Conservation (phyloP, 1,140 invertebrate species). For the Achatina immaculata region DNA sequence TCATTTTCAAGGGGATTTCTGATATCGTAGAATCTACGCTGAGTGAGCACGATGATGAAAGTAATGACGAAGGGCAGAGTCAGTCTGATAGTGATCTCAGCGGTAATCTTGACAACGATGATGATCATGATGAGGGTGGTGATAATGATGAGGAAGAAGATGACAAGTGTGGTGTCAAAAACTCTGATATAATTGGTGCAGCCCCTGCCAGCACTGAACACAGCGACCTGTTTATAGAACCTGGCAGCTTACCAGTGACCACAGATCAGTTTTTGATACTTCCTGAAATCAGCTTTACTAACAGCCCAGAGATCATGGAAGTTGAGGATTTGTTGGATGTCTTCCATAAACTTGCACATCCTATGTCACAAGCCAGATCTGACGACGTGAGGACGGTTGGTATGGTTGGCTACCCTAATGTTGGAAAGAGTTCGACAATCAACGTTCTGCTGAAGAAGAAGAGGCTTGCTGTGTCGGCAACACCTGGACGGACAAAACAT, state of each 20-base stretch:
- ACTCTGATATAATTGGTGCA: not conserved
- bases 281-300: not conserved
- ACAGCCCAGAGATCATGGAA: constrained; percentile 41
- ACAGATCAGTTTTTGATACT: not conserved
- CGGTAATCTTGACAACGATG: constrained; percentile 52
- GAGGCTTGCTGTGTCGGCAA: constrained; percentile 95
- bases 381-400: constrained; percentile 82
- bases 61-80: constrained; percentile 42
- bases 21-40: not conserved
- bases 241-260: not conserved
- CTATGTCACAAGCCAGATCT: constrained; percentile 72
- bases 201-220: not conserved
- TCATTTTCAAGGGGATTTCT: not conserved
- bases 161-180: constrained; percentile 42
- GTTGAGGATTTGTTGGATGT: constrained; percentile 75
- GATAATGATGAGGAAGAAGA: constrained; percentile 61
- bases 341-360: constrained; percentile 74
- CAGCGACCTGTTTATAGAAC: not conserved
- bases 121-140: constrained; percentile 18
- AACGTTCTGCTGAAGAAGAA: constrained; percentile 92
- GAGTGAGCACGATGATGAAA: constrained; percentile 33
- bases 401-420: constrained; percentile 97
- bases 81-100: constrained; percentile 32
- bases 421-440: constrained; percentile 99
- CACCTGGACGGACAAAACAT: constrained; percentile 96